phyloP scores from a whole-genome alignment of 2,113 vertebrate species.

The Merops nubicus region DNA sequence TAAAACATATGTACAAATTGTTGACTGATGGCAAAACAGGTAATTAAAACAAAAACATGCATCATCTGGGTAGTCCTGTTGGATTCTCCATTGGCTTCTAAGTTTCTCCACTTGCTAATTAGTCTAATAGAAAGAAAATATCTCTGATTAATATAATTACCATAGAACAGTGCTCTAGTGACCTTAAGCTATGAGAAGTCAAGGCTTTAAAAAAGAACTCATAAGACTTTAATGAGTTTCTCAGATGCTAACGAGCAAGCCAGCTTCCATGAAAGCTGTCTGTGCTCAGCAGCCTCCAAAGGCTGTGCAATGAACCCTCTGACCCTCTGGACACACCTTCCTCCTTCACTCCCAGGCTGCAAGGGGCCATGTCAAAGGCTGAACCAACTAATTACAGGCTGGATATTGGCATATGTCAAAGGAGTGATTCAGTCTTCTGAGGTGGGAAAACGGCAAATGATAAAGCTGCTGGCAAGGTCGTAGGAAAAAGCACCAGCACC shows the following conservation, averaged over 20 bases:
- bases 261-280: not conserved
- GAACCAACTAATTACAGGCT: not conserved
- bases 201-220: not conserved
- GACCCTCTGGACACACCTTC: not conserved
- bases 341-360: not conserved
- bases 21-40: not conserved
- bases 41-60: not conserved
- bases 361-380: not conserved
- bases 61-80: not conserved
- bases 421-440: not conserved
- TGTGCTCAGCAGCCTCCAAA: not conserved
- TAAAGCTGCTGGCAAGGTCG: not conserved
- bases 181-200: not conserved
- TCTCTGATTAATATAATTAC: not conserved
- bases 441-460: not conserved
- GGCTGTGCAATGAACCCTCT: not conserved
- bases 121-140: not conserved
- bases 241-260: not conserved
- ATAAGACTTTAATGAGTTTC: slow-evolving; percentile 5
- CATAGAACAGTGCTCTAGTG: not conserved
- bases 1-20: not conserved
- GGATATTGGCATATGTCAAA: not conserved
- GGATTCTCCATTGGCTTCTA: not conserved
- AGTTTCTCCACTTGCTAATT: slow-evolving; percentile 12
- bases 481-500: not conserved